These are phyloP conservation scores for Dicrostonyx torquatus DNA, from an alignment of 2,797 vertebrate species.

Conservation along the genomic window DNA sequence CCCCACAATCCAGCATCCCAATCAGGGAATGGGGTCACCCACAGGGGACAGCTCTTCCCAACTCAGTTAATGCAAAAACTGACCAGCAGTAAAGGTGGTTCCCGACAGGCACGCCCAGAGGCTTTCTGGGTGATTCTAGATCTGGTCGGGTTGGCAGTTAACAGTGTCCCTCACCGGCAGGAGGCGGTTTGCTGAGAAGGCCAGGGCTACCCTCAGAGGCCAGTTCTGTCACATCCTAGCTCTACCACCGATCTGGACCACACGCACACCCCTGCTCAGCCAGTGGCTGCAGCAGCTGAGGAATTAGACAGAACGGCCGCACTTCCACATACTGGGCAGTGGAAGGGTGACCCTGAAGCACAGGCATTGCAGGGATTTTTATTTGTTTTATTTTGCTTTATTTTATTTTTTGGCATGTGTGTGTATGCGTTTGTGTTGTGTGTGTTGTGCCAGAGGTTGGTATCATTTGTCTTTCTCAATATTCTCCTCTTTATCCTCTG, in stretches of 20 bases:
- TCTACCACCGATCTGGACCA: too few relatives aligned
- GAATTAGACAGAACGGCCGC: neutral
- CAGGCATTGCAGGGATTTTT: too few relatives aligned
- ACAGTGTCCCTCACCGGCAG: neutral
- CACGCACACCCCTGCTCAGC: accelerated
- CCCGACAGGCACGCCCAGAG: neutral
- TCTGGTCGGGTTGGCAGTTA: neutral
- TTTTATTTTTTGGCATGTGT: neutral
- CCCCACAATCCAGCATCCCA: neutral
- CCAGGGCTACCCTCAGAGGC: neutral
- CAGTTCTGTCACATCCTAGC: accelerated
- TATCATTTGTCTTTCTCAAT: neutral
- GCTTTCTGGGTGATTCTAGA: too few relatives aligned
- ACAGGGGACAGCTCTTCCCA: neutral
- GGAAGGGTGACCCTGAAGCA: neutral
- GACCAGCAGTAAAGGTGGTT: neutral
- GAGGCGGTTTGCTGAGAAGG: neutral
- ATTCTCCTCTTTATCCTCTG: neutral
- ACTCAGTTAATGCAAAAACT: neutral
- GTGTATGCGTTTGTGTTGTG: neutral
- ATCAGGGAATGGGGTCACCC: neutral
- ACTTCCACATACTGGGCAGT: neutral
- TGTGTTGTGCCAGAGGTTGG: neutral
- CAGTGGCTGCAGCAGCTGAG: accelerated
- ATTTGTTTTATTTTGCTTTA: too few relatives aligned